phyloP scores from a whole-genome alignment of 2,888 invertebrate species.

The Cosmopolites sordidus region DNA sequence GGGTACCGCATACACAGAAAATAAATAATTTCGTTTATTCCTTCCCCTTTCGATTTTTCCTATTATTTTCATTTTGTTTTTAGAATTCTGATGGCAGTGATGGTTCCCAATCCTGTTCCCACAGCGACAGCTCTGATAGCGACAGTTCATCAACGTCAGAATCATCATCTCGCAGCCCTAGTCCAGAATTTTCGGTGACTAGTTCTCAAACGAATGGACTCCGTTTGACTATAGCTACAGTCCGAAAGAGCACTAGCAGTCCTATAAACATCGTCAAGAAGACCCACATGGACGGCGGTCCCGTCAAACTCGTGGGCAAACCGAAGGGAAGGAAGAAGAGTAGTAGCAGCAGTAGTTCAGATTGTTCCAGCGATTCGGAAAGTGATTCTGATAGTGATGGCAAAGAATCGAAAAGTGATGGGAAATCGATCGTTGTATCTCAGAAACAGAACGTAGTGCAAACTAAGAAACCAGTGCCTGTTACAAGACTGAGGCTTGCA shows the following conservation, averaged over 20 bases:
- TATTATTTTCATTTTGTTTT: too few species aligned
- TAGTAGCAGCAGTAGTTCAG: slow-evolving; percentile 22
- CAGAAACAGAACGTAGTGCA: slow-evolving; percentile 1
- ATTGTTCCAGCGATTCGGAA: slow-evolving; percentile 21
- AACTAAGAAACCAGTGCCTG: slow-evolving; percentile 1
- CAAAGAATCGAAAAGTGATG: slow-evolving; percentile 6
- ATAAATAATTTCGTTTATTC: too few species aligned
- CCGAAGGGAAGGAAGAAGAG: slow-evolving; percentile 13
- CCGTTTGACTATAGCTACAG: slow-evolving; percentile 59
- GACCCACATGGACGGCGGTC: not conserved
- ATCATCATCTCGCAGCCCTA: slow-evolving; percentile 44
- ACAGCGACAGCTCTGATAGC: slow-evolving; percentile 47
- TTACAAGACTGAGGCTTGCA: not conserved
- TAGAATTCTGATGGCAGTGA: slow-evolving; percentile 50
- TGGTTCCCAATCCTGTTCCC: slow-evolving; percentile 47
- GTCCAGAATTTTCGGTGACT: slow-evolving; percentile 58
- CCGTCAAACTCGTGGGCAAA: slow-evolving; percentile 6
- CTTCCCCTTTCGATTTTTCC: too few species aligned
- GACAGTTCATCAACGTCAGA: slow-evolving; percentile 46
- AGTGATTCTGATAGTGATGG: slow-evolving; percentile 11
- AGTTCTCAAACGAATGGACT: slow-evolving; percentile 58
- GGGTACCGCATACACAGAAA: too few species aligned
- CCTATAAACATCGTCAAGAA: slow-evolving; percentile 43
- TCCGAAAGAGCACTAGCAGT: slow-evolving; percentile 44
- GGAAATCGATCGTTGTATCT: not conserved